Conservation (phyloP, 2,797 vertebrate species). For the Allenopithecus nigroviridis region DNA sequence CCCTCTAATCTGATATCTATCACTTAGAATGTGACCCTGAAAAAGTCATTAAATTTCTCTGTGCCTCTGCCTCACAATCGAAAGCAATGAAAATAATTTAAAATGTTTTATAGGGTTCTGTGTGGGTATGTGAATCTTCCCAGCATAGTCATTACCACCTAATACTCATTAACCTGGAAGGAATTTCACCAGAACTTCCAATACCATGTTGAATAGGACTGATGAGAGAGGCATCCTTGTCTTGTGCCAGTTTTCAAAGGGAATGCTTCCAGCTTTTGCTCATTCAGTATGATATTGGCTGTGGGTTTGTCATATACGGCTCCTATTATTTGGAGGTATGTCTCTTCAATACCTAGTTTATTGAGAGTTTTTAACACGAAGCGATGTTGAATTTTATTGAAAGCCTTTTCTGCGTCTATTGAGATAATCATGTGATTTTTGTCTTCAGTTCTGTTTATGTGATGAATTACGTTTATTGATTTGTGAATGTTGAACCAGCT, state of each 20-base stretch:
- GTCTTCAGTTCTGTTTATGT: neutral
- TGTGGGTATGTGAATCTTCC: neutral
- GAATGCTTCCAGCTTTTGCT: neutral
- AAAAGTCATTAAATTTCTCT: neutral
- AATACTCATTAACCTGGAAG: neutral
- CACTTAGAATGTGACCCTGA: neutral
- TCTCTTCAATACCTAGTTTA: neutral
- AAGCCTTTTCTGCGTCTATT: neutral
- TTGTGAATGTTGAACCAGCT: neutral
- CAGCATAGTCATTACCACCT: neutral
- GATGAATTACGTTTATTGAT: neutral
- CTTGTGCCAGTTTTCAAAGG: neutral
- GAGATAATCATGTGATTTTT: neutral
- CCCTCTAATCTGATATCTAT: neutral
- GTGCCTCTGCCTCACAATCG: neutral
- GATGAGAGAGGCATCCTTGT: neutral
- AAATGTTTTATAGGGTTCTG: neutral
- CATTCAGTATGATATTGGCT: neutral
- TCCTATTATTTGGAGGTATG: neutral
- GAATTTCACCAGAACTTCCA: neutral
- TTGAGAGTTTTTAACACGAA: neutral
- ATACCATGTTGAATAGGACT: neutral
- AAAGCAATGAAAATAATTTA: neutral
- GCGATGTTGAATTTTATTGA: neutral
- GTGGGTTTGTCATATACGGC: neutral